A percentile compares a stretch with the other conserved stretches of the same genome.
These are phyloP conservation scores for Eulemur albifrons DNA, from an alignment of 2,797 vertebrate genomes.

Conservation along the genomic window DNA sequence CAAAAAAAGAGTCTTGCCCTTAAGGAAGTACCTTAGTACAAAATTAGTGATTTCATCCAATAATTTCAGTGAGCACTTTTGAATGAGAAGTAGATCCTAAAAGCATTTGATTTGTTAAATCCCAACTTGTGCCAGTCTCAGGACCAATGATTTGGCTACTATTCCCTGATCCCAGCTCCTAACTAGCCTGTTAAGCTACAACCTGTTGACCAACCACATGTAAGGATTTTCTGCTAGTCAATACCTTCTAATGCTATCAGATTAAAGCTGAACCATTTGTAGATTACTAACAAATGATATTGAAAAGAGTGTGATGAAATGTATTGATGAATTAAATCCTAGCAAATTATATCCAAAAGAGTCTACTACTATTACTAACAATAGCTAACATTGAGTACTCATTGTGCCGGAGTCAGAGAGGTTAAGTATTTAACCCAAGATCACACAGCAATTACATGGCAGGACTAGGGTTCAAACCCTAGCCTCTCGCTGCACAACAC, in stretches of 20 bases:
- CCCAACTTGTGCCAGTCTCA: not conserved
- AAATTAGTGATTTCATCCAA: not conserved
- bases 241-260: not conserved
- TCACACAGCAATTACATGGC: conserved; percentile 45
- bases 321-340: not conserved
- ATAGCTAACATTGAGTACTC: not conserved
- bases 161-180: conserved; percentile 49
- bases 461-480: not conserved
- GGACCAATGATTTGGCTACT: not conserved
- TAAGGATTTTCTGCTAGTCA: conserved; percentile 64
- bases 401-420: conserved; percentile 37
- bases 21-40: not conserved
- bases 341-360: not conserved
- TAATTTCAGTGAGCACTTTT: not conserved
- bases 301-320: not conserved
- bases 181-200: conserved; percentile 73
- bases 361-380: not conserved
- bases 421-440: conserved; percentile 77
- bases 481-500: not conserved
- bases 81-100: not conserved
- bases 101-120: not conserved
- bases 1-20: not conserved
- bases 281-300: not conserved
- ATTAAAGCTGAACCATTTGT: not conserved
- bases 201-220: conserved; percentile 68